These are phyloP conservation scores for Casuarius casuarius DNA, from an alignment of 2,113 vertebrate species.

Conservation along the genomic window DNA sequence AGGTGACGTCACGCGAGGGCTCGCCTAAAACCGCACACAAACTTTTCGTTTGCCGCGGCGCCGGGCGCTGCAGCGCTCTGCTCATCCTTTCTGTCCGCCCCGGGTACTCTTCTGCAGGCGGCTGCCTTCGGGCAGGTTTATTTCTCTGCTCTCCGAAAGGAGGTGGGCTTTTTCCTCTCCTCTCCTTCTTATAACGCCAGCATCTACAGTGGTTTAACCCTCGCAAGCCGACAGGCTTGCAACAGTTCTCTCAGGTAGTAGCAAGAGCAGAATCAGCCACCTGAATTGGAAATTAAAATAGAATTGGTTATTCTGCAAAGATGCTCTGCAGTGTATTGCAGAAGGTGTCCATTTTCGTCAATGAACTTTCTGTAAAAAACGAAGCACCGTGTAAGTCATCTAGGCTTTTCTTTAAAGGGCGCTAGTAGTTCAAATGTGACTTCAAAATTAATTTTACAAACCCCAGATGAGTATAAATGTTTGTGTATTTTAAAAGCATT, in stretches of 20 bases:
- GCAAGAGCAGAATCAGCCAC: not conserved
- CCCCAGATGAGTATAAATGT: not conserved
- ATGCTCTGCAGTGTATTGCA: not conserved
- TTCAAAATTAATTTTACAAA: not conserved
- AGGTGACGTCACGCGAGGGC: slow-evolving; percentile 75
- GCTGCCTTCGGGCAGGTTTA: not conserved
- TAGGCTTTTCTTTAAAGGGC: not conserved
- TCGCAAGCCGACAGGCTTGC: not conserved
- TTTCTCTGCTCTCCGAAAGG: not conserved
- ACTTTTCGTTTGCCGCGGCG: slow-evolving; percentile 31
- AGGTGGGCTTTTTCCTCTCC: not conserved
- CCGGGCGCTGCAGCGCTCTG: not conserved
- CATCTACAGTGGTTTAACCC: not conserved
- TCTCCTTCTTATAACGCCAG: not conserved
- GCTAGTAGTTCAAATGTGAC: not conserved
- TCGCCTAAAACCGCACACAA: slow-evolving; percentile 71
- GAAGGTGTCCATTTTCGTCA: not conserved
- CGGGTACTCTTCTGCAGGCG: not conserved
- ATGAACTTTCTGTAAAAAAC: not conserved
- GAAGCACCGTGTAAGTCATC: not conserved
- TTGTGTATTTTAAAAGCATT: not conserved
- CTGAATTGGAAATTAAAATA: not conserved
- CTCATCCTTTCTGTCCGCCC: not conserved
- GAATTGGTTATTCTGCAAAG: not conserved
- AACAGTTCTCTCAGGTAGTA: accelerated